phyloP scores from a whole-genome alignment of 2,113 vertebrate species.

The Toxostoma redivivum region DNA sequence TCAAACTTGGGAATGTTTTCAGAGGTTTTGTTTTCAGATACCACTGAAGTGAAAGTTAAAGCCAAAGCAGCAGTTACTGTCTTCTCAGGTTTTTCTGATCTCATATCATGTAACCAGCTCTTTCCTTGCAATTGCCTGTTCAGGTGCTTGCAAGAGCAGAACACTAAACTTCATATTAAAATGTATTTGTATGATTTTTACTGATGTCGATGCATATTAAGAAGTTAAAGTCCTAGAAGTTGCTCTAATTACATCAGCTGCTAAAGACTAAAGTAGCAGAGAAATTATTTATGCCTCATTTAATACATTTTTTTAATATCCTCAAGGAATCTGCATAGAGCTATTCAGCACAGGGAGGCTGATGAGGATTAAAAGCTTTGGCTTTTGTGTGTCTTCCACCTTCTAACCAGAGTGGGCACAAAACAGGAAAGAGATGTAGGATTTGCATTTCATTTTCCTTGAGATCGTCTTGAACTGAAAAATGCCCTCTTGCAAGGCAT shows the following conservation, averaged over 20 bases:
- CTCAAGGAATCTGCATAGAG: not conserved
- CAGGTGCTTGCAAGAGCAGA: not conserved
- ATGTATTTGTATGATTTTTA: not conserved
- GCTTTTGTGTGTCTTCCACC: not conserved
- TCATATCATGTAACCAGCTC: not conserved
- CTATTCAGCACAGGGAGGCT: not conserved
- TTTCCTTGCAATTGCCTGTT: not conserved
- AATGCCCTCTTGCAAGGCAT: not conserved
- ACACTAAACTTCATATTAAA: not conserved
- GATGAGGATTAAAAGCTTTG: not conserved
- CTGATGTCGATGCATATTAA: not conserved
- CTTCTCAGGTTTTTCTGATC: not conserved
- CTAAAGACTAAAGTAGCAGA: not conserved
- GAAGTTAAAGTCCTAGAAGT: not conserved
- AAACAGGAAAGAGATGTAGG: not conserved
- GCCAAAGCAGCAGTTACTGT: not conserved
- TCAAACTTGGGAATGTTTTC: not conserved
- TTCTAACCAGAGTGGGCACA: not conserved
- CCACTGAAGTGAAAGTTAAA: not conserved
- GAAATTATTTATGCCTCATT: not conserved
- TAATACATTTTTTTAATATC: not conserved
- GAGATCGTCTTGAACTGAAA: not conserved
- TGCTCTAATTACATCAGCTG: not conserved
- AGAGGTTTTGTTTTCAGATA: not conserved
- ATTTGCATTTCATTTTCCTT: not conserved